phyloP scores from a whole-genome alignment of 2,113 vertebrate species.

The Salvelinus sp. region DNA sequence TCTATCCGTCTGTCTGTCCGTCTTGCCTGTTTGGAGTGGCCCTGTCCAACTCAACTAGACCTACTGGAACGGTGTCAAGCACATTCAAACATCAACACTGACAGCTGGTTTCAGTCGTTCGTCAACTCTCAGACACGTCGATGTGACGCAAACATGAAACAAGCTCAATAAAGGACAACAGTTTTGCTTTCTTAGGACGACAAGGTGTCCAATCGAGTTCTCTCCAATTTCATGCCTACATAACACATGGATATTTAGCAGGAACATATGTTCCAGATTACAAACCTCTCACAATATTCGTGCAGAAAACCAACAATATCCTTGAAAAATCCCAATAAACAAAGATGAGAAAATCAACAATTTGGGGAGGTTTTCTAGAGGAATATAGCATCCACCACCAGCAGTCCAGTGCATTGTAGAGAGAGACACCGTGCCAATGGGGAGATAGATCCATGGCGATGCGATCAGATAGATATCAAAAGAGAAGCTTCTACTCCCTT shows the following conservation, averaged over 20 bases:
- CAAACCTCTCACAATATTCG: neutral
- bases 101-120: slow-evolving; percentile 58
- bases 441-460: neutral
- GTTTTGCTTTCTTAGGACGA: slow-evolving; percentile 2
- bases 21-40: slow-evolving; percentile 54
- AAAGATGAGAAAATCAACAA: neutral
- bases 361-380: neutral
- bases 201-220: neutral
- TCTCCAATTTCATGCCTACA: neutral
- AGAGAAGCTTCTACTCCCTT: neutral
- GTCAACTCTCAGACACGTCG: slow-evolving; percentile 43
- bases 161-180: slow-evolving; percentile 12
- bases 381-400: neutral
- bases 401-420: neutral
- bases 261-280: slow-evolving; percentile 4
- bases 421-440: slow-evolving; percentile 19
- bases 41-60: slow-evolving; percentile 59
- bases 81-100: slow-evolving; percentile 61
- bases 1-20: slow-evolving; percentile 14
- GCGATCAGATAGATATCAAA: neutral
- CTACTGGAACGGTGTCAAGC: slow-evolving; percentile 22
- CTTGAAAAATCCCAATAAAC: neutral
- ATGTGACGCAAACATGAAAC: slow-evolving; percentile 26
- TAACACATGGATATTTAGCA: slow-evolving; percentile 12
- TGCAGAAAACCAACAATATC: neutral